Base-by-base conservation (phyloP, 1,140 invertebrate species). In the Meloidogyne floridensis region DNA sequence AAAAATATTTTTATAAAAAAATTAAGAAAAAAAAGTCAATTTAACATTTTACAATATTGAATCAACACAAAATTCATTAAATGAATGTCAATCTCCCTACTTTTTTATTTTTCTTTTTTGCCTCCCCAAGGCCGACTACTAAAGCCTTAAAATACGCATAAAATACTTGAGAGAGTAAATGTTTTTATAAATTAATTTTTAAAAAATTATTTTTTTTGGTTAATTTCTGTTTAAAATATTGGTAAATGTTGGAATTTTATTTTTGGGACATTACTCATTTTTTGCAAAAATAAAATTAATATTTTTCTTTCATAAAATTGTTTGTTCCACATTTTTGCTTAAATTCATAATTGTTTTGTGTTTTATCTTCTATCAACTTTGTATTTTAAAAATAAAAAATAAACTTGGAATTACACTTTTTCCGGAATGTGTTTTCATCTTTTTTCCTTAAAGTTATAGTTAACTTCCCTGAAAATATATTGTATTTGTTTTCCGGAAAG, bases 181-280 rank as follows among this genome's bases (percentile, higher is more conserved):
- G 42, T 15, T 53, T 43, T 47, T 13, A 32, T 32, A 32, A 7
- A 73, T 47, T 47, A 6, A 53, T 7, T 5, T 32, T 47, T 73
- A 73, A 73, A 73, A 73, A 13, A 32, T 32, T 32, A 32, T 72
- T 32, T 42, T 73, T 73, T 73, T 73, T 73, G 7, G 20, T 72
- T 72, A 72, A 43, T 72, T 73, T 9, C 2, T 47, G 47, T 47
- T 47, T 73, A 47, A 47, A 47, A 73, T 73, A 8, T 53, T 43
- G n/a, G 59, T 65, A n/a, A 4, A 65, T 65, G 15, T 65, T 65
- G 10, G 59, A 65, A 65, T 65, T 65, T 65, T n/a, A 65, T 65
- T 65, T 59, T 54, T 59, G 13, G 11, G 56, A 11, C 10, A 65
- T 65, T 65, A 65, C 59, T 65, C 59, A 65, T 65, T 65, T 65